Conservation (phyloP, 2,888 invertebrate genomes). For the Sialis fuliginosa region DNA sequence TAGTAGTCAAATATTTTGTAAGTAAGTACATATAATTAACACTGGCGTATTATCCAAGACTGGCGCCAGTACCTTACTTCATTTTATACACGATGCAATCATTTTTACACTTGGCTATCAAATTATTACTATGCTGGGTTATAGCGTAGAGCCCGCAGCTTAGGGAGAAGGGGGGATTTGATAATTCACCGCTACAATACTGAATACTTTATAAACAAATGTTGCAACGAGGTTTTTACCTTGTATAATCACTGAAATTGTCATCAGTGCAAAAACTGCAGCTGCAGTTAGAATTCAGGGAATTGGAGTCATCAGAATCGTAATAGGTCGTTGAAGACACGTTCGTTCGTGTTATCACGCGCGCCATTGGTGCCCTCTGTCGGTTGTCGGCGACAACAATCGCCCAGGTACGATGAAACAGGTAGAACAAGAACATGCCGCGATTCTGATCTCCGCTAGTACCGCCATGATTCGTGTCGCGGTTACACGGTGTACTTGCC, state of each 20-base stretch:
- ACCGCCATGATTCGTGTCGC: neutral
- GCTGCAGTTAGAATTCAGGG: constrained; percentile 1
- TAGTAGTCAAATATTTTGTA: too few species aligned
- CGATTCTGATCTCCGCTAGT: neutral
- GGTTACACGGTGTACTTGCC: too few species aligned
- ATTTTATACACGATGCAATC: too few species aligned
- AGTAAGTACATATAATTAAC: too few species aligned
- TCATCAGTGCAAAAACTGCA: constrained; percentile 1
- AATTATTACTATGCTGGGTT: too few species aligned
- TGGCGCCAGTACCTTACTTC: too few species aligned
- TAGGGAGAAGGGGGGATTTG: too few species aligned
- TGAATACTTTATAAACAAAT: too few species aligned
- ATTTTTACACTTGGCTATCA: too few species aligned
- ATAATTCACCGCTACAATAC: too few species aligned
- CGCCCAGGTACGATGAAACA: constrained; percentile 5
- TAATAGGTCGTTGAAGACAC: neutral
- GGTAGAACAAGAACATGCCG: constrained; percentile 2
- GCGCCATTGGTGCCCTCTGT: neutral
- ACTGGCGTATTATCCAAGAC: too few species aligned
- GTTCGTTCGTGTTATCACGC: neutral
- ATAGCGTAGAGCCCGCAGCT: too few species aligned
- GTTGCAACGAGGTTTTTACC: neutral
- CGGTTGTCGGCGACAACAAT: constrained; percentile 2
- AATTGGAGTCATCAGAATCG: neutral
- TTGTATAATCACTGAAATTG: constrained; percentile 4